Evolutionary conservation across 2,888 invertebrate genomes (phyloP).

Genomic region (Listrodromus nycthemerus): DNA sequence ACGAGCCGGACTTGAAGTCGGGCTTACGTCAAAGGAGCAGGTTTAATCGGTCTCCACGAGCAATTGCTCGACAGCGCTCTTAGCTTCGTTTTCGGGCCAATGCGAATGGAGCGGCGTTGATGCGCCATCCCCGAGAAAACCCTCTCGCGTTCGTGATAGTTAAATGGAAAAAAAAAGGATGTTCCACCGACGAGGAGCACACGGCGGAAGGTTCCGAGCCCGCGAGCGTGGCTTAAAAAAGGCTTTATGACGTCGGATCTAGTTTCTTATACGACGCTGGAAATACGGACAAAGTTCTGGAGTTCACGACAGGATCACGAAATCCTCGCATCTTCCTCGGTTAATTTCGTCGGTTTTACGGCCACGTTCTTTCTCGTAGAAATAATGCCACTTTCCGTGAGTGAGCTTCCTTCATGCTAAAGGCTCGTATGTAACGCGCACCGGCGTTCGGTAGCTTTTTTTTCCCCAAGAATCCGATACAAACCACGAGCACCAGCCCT

Average conservation of each 20-base stretch:
- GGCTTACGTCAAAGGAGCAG: conserved; percentile 68
- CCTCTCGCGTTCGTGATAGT: conserved; percentile 31
- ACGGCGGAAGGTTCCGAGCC: conserved; percentile 14
- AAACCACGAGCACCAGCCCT: not conserved
- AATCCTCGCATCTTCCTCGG: conserved; percentile 20
- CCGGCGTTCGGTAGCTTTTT: not conserved
- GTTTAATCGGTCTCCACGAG: conserved; percentile 68
- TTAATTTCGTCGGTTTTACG: conserved; percentile 20
- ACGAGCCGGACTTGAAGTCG: conserved; percentile 66
- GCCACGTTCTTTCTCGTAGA: not conserved
- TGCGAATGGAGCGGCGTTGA: conserved; percentile 37
- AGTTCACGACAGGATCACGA: conserved; percentile 20
- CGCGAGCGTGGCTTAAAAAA: conserved; percentile 1
- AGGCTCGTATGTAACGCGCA: conserved; percentile 24
- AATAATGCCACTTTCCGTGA: conserved; percentile 39
- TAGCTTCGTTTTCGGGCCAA: conserved; percentile 26
- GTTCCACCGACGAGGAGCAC: conserved; percentile 20
- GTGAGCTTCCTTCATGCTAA: conserved; percentile 37
- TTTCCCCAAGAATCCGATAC: not conserved
- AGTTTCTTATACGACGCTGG: conserved; percentile 53
- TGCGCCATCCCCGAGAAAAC: not conserved
- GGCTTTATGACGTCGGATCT: conserved; percentile 59
- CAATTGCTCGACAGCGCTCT: conserved; percentile 62
- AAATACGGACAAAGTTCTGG: conserved; percentile 26
- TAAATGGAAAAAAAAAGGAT: conserved; percentile 7